Conservation (phyloP, 2,888 invertebrate genomes). For the Oxystoma pomonae region DNA sequence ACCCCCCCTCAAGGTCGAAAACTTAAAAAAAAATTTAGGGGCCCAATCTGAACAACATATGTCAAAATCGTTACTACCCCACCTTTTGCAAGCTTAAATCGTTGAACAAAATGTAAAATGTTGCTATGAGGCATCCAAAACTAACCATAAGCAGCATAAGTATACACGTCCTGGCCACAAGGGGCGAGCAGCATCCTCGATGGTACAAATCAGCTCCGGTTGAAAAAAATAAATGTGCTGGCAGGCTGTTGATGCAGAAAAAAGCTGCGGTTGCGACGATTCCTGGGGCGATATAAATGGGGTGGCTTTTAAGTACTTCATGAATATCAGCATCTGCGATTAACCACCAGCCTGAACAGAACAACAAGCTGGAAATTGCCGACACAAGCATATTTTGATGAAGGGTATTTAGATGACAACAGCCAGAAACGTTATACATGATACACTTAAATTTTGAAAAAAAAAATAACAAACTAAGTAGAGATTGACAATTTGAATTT, state of each 20-base stretch:
- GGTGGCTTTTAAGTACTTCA: constrained; percentile 18
- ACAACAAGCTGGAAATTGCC: constrained; percentile 28
- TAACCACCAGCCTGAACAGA: constrained; percentile 39
- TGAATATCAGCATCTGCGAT: constrained; percentile 32
- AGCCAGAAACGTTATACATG: constrained; percentile 11
- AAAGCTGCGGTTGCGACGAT: constrained; percentile 30
- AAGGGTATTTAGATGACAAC: constrained; percentile 6
- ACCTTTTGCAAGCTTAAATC: constrained; percentile 32
- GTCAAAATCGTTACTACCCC: constrained; percentile 29
- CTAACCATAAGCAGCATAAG: constrained; percentile 33
- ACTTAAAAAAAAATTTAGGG: too few relatives aligned
- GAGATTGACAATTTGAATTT: too few relatives aligned
- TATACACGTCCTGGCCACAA: constrained; percentile 26
- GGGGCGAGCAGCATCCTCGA: constrained; percentile 25
- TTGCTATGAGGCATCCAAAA: constrained; percentile 36
- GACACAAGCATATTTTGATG: constrained; percentile 27
- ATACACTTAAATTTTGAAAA: neutral
- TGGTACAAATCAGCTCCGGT: constrained; percentile 15
- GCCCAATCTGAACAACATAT: too few relatives aligned
- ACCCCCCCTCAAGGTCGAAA: too few relatives aligned
- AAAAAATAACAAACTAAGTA: too few relatives aligned
- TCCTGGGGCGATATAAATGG: constrained; percentile 33
- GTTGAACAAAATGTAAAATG: constrained; percentile 33
- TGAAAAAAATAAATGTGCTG: constrained; percentile 28
- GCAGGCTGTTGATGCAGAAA: constrained; percentile 31